These are phyloP conservation scores for Drosophila pruinosa DNA, from an alignment of 1,140 invertebrate genomes.

Conservation along the genomic window DNA sequence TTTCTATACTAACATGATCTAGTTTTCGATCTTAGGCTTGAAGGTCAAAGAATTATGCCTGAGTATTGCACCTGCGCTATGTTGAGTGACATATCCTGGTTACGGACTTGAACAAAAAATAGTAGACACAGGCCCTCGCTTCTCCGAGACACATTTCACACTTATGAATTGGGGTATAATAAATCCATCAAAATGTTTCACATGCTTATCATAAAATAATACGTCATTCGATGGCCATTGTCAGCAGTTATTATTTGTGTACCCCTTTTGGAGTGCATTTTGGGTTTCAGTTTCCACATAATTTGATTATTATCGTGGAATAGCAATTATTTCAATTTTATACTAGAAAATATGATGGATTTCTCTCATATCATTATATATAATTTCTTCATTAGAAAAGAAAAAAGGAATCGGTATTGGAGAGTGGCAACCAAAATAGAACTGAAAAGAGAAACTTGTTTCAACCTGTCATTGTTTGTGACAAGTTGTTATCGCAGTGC, in stretches of 20 bases:
- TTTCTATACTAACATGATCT: too few species aligned
- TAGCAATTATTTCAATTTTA: slow-evolving; percentile 73
- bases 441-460: slow-evolving; percentile 12
- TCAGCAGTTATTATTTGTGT: slow-evolving; percentile 32
- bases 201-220: slow-evolving; percentile 74
- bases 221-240: slow-evolving; percentile 59
- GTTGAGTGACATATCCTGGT: slow-evolving; percentile 70
- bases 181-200: slow-evolving; percentile 76
- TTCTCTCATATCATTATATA: slow-evolving; percentile 76
- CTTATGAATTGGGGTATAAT: slow-evolving; percentile 46
- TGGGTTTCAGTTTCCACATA: slow-evolving; percentile 70
- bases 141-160: slow-evolving; percentile 32
- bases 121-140: background rate
- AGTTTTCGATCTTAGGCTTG: too few species aligned
- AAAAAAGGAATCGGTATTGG: background rate
- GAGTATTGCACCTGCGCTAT: slow-evolving; percentile 34
- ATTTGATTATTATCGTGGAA: slow-evolving; percentile 72
- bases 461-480: slow-evolving; percentile 62
- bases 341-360: slow-evolving; percentile 18
- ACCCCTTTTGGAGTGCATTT: slow-evolving; percentile 38
- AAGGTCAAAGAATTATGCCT: background rate
- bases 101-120: slow-evolving; percentile 4
- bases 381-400: slow-evolving; percentile 79
- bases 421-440: background rate
- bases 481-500: slow-evolving; percentile 69